Conservation (phyloP, 2,888 invertebrate species). For the Lamellibrachia columna region DNA sequence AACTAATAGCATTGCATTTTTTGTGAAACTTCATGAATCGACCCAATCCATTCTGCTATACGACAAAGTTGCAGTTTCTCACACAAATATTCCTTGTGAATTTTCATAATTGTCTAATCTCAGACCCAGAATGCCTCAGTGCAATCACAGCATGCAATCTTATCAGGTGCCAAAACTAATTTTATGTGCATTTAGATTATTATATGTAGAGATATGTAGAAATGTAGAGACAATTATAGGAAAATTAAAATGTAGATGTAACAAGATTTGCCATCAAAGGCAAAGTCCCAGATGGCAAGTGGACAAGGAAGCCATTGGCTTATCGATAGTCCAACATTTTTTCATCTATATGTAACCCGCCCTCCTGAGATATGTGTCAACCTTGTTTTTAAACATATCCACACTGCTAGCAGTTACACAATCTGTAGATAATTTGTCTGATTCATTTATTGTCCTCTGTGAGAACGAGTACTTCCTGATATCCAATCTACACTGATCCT, state of each 20-base stretch:
- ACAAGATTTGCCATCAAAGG: too few relatives aligned
- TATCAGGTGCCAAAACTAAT: background rate
- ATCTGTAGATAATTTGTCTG: too few relatives aligned
- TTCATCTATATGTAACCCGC: too few relatives aligned
- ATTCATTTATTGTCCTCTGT: too few relatives aligned
- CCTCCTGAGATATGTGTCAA: too few relatives aligned
- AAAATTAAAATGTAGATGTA: background rate
- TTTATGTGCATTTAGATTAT: background rate
- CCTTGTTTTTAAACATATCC: too few relatives aligned
- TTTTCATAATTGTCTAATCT: background rate
- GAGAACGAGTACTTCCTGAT: too few relatives aligned
- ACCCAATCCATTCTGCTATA: background rate
- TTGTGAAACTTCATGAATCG: background rate
- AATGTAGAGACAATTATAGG: background rate
- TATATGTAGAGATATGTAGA: background rate
- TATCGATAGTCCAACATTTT: too few relatives aligned
- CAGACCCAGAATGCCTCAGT: background rate
- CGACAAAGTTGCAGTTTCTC: background rate
- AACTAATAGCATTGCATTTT: background rate
- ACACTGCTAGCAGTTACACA: too few relatives aligned
- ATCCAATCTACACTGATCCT: too few relatives aligned
- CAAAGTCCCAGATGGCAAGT: too few relatives aligned
- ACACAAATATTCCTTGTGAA: background rate
- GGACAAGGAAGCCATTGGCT: too few relatives aligned
- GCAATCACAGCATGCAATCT: background rate